Base-by-base conservation (phyloP, 2,888 invertebrate species). In the Ophioninae sp. region DNA sequence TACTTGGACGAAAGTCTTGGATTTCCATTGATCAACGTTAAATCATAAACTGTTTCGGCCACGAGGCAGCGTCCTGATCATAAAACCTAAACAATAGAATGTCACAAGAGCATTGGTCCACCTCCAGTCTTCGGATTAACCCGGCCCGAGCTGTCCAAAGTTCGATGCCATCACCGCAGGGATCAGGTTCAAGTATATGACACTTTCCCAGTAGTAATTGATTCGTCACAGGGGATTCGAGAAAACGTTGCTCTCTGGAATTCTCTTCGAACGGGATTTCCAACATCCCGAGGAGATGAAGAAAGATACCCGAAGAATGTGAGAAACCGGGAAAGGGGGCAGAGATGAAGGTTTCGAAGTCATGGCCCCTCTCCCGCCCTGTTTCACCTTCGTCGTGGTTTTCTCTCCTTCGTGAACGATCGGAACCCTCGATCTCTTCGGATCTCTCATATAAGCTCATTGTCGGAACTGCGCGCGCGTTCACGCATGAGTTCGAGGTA, bases 401-500 rank as follows among this genome's bases (percentile, higher is more conserved):
- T 41, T 68, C 61, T 67, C 76, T 17, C 13, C 51, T 17, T 17
- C 51, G 51, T n/a, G 61, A 17, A 61, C 63, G 73, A 82, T 80
- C 74, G 64, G 75, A 75, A 67, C 64, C 65, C 73, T 56, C 82
- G 68, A 83, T 81, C 80, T 83, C 79, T 79, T 44, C 63, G 68
- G 63, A 76, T 81, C 67, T 74, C 56, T 30, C 56, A 22, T 71
- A 44, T 91, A 90, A 90, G 91, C 90, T 88, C 85, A 89, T 89
- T 90, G 90, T 89, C 88, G 89, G 87, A 83, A 85, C 80, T 85
- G 87, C 86, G 89, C 91, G 90, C 90, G 90, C 90, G 89, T 85
- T 79, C 87, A 87, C 88, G 92, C 92, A 91, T 91, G 89, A 89
- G 89, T 88, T 87, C 89, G 83, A 88, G 88, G 88, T 90, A 90